phyloP scores from a whole-genome alignment of 2,888 invertebrate species.

The Scrobipalpa costella region DNA sequence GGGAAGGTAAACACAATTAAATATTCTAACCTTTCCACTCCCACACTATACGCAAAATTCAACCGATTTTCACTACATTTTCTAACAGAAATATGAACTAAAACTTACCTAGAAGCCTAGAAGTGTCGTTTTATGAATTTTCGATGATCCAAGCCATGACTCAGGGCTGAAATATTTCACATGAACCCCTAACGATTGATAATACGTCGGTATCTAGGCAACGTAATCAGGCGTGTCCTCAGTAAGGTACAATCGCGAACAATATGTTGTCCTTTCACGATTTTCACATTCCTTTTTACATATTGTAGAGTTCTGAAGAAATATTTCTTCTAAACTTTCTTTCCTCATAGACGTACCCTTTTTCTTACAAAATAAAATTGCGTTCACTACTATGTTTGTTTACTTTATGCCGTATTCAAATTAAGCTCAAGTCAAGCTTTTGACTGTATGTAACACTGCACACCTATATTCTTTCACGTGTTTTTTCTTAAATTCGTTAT shows the following conservation, averaged over 20 bases:
- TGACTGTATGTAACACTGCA: no score
- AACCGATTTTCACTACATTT: background rate
- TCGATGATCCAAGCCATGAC: constrained; percentile 6
- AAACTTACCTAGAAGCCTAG: constrained; percentile 9
- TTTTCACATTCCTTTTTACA: background rate
- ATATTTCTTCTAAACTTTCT: background rate
- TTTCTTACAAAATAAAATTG: no score
- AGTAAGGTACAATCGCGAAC: constrained; percentile 25
- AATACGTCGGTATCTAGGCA: constrained; percentile 62
- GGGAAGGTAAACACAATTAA: constrained; percentile 16
- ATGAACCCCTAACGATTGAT: constrained; percentile 42
- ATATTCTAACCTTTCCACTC: constrained; percentile 15
- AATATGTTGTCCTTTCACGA: background rate
- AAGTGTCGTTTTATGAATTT: background rate
- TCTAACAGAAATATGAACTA: background rate
- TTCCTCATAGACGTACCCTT: background rate
- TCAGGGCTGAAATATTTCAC: constrained; percentile 1
- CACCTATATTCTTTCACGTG: no score
- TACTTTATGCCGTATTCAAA: no score
- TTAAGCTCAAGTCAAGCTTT: no score
- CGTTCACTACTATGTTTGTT: no score
- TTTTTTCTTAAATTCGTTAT: no score
- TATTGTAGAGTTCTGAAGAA: background rate
- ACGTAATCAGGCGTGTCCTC: constrained; percentile 55
- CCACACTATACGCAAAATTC: background rate